Evolutionary conservation across 53 echinoderm and acorn worm genomes (phyloP), one percentile per base, ranked within the genome.

Genomic region (Henricia sp.): DNA sequence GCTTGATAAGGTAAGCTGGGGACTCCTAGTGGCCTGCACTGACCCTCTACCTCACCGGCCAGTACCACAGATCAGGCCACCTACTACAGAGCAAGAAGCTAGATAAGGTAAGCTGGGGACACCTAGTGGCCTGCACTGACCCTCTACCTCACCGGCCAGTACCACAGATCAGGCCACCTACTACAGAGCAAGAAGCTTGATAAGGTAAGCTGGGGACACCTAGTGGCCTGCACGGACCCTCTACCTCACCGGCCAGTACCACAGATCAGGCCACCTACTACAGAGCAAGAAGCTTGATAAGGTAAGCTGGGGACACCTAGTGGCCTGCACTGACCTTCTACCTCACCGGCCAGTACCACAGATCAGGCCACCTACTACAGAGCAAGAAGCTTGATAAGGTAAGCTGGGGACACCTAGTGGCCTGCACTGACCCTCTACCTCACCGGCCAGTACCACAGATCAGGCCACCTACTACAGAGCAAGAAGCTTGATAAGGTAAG

Each of bases 1-100:
- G 52, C 66, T 89, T 51, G 64, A 89, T 35, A 88, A 88, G 82
- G 88, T 88, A 70, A 39, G 77, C 89, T 32, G 85, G 68, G 29
- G 96, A 96, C 87, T 75, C 85, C 4, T 96, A 94, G 71, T 88
- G 91, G 93, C 70, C 89, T 12, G 93, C 93, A 1, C 96, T 93
- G 67, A 89, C 90, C 19, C 80, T 96, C 27, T 96, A 91, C 67
- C 91, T 91, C 17, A 89, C 93, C 0, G 90, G 91, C 24, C 96
- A 96, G 58, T 96, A 90, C 37, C 90, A 96, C 68, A 84, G 96
- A 52, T 93, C 96, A 39, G 89, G 91, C 11, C 91, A 96, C 74
- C 70, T 91, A 57, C 57, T 90, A 23, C 85, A 90, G 70, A 85
- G 77, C 60, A 85, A 75, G 51, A 84, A 89, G 52, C 66, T 89